Evolutionary conservation across 2,888 invertebrate species (phyloP).

Genomic region (Plagiodera versicolora): DNA sequence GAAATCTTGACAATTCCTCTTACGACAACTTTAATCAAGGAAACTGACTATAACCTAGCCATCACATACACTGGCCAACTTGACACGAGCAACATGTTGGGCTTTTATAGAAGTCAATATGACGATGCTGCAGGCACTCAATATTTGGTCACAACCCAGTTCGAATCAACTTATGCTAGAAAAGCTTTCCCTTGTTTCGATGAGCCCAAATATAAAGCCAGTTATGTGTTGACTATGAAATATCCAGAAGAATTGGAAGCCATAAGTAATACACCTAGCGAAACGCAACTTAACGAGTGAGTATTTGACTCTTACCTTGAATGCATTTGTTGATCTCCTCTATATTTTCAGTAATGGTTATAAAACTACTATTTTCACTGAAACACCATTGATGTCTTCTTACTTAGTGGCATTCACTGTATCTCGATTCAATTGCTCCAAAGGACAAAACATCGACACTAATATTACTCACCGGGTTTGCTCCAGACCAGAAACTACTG

Average conservation of each 20-base stretch:
- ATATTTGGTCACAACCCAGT: constrained; percentile 66
- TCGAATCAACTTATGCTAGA: constrained; percentile 68
- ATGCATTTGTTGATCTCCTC: not conserved
- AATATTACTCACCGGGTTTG: constrained; percentile 33
- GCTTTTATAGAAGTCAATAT: constrained; percentile 59
- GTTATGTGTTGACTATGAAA: constrained; percentile 54
- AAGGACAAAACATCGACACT: constrained; percentile 15
- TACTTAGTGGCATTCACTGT: constrained; percentile 85
- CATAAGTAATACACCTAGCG: constrained; percentile 31
- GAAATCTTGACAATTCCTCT: constrained; percentile 29
- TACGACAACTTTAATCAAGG: constrained; percentile 11
- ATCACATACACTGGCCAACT: constrained; percentile 39
- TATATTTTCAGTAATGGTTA: constrained; percentile 3
- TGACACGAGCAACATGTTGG: constrained; percentile 50
- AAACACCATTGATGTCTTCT: constrained; percentile 72
- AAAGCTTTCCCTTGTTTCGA: constrained; percentile 80
- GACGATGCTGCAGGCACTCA: constrained; percentile 36
- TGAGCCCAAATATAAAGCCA: constrained; percentile 58
- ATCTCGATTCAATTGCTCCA: constrained; percentile 64
- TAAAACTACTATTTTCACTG: constrained; percentile 41
- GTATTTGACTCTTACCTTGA: not conserved
- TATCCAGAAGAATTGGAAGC: constrained; percentile 40
- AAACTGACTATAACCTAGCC: constrained; percentile 20
- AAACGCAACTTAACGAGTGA: constrained; percentile 4
- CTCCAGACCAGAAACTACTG: constrained; percentile 28